Percentiles rank a stretch among this genome's conserved stretches.
phyloP scores from a whole-genome alignment of 2,888 invertebrate species.

The Dendrolimus pini region DNA sequence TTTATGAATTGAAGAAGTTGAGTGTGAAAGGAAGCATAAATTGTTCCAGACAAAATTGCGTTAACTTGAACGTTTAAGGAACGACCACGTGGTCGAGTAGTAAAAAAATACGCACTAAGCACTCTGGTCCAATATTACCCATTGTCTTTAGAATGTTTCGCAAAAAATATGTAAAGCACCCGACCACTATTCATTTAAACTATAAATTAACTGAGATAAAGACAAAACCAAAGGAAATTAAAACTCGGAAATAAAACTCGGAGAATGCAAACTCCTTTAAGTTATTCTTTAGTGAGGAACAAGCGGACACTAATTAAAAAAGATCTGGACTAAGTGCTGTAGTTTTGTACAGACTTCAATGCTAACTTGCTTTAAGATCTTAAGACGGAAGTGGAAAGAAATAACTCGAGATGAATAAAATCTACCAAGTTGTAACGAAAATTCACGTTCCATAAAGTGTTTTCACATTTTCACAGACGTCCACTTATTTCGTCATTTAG shows the following conservation, averaged over 20 bases:
- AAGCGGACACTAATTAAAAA: neutral
- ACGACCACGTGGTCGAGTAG: too few relatives aligned
- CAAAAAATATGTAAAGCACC: neutral
- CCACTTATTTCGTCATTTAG: too few relatives aligned
- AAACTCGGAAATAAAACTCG: neutral
- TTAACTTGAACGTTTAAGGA: too few relatives aligned
- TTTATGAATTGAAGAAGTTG: too few relatives aligned
- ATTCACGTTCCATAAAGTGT: too few relatives aligned
- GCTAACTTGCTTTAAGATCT: neutral
- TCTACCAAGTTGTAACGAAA: too few relatives aligned
- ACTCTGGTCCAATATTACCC: too few relatives aligned
- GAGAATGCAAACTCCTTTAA: neutral
- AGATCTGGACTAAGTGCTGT: neutral
- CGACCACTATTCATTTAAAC: neutral
- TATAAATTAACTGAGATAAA: neutral
- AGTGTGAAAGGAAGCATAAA: too few relatives aligned
- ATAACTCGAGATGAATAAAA: neutral
- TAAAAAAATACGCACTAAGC: too few relatives aligned
- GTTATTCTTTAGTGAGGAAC: neutral
- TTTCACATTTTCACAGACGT: too few relatives aligned
- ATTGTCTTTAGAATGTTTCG: too few relatives aligned
- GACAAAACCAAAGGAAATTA: neutral
- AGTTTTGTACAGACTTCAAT: neutral
- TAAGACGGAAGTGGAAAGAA: neutral
- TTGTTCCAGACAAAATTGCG: too few relatives aligned